Conservation (phyloP, 2,113 vertebrate genomes). For the Canis aureus region DNA sequence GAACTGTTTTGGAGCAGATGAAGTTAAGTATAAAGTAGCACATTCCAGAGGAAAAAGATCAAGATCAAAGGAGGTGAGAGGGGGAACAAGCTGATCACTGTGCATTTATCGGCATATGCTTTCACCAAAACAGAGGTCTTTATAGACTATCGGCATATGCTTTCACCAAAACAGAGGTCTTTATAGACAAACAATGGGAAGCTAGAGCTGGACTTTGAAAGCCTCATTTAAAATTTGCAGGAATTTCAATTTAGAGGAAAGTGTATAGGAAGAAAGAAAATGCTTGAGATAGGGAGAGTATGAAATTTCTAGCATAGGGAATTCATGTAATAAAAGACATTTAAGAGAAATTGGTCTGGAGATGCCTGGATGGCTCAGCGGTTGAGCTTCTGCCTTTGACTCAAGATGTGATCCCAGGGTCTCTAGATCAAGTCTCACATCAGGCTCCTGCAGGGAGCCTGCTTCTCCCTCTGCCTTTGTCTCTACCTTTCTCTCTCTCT, state of each 20-base stretch:
- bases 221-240: background rate
- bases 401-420: no score
- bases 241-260: constrained; percentile 35
- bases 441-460: no score
- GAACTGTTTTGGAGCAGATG: background rate
- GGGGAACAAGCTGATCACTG: background rate
- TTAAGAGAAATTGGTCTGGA: constrained; percentile 1
- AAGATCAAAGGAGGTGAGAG: background rate
- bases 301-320: constrained; percentile 48
- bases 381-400: no score
- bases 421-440: no score
- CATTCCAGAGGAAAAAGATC: background rate
- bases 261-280: constrained; percentile 38
- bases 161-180: background rate
- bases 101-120: background rate
- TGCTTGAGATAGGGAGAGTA: background rate
- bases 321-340: background rate
- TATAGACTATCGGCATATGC: background rate
- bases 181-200: background rate
- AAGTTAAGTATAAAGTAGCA: constrained; percentile 1
- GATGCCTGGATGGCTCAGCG: no score
- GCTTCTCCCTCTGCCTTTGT: no score
- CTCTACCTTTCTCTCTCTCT: no score
- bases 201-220: constrained; percentile 29
- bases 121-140: background rate